Base-by-base conservation (phyloP, 23 tunicate species). In the Ciona savignyi region DNA sequence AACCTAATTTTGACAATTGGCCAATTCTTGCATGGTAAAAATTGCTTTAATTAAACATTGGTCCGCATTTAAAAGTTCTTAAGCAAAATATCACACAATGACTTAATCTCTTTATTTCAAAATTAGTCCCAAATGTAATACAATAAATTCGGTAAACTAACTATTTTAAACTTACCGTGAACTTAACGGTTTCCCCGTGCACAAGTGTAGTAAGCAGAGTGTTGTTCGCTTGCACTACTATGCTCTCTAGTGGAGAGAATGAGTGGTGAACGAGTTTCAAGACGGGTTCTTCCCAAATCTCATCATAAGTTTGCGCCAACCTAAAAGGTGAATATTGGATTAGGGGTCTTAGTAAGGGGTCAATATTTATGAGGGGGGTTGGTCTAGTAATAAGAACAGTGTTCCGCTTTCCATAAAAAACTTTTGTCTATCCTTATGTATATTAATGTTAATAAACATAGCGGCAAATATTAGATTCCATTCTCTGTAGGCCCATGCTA, bases 191-290 rank as follows among this genome's bases (percentile, higher is more conserved):
- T 68, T 86, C 93, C 0, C 66, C 81, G 0, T 70, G 76, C 20
- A 80, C 30, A 30, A 74, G n/a, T 29, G 75, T 82, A 2, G 93
- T 74, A 1, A 61, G 63, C 56, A 86, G 48, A 27, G 75, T 30
- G 27, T 75, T 23, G 25, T 86, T 27, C 0, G 85, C 77, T 70
- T 79, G 66, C 60, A 25, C 27, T 27, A 86, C 81, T 15, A 86
- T 75, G 4, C 23, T 60, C 34, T 86, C 93, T 27, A 86, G 74
- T 35, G 79, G 68, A 0, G 78, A 64, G 67, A 30, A 75, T 20
- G 93, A 86, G 15, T 86, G 93, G 3, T 86, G 93, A 34, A 79
- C 85, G 22, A 86, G 63, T 23, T 35, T 65, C 30, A 86, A 68
- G 9, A 86, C 51, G 0, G 81, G 78, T n/a, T 67, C 81, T 70